A percentile compares a stretch with the other conserved stretches of the same genome.
Conservation (phyloP, 2,888 invertebrate species). For the Smittia aterrima region DNA sequence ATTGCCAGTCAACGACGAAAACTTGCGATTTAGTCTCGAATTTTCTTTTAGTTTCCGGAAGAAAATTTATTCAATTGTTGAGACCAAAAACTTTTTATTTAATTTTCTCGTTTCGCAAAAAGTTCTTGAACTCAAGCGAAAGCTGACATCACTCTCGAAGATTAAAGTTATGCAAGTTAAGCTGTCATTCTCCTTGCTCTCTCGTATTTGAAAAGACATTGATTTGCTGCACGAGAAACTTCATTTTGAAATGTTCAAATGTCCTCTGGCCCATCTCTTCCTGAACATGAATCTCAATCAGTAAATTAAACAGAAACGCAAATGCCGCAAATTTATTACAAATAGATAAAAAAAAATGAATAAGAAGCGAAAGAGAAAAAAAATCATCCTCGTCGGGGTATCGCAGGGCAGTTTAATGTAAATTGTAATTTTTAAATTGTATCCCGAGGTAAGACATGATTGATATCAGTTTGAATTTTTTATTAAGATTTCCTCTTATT, state of each 20-base stretch:
- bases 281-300: conserved; percentile 15
- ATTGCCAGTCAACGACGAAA: no score
- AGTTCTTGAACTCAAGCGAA: no score
- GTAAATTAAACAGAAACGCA: conserved; percentile 24
- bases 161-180: no score
- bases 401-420: conserved; percentile 20
- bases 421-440: conserved; percentile 40
- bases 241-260: background rate
- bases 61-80: conserved; percentile 30
- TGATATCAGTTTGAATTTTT: conserved; percentile 40
- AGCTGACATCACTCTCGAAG: no score
- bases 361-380: no score
- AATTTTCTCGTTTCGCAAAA: no score
- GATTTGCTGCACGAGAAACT: no score
- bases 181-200: no score
- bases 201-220: no score
- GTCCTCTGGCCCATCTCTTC: background rate
- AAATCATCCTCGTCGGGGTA: no score
- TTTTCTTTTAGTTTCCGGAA: conserved; percentile 16
- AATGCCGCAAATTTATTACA: conserved; percentile 12
- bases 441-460: conserved; percentile 39
- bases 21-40: no score
- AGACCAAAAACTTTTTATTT: background rate
- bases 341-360: conserved; percentile 24
- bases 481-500: conserved; percentile 31